Conservation (phyloP, 2,888 invertebrate species). For the Hyppa rectilinea region DNA sequence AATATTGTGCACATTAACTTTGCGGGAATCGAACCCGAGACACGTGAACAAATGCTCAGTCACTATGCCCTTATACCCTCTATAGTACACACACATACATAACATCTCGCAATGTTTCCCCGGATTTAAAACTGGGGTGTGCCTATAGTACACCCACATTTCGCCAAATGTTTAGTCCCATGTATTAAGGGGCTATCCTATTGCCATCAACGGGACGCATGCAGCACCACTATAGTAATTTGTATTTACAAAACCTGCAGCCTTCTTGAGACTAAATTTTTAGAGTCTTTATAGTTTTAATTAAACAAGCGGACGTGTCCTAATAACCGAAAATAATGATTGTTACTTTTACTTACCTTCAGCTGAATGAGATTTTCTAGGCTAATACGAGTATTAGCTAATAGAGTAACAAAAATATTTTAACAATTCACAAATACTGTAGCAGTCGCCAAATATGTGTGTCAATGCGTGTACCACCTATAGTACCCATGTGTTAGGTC, state of each 20-base stretch:
- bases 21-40: not conserved
- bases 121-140: too few species aligned
- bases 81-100: too few species aligned
- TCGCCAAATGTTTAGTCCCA: too few species aligned
- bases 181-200: too few species aligned
- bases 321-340: not conserved
- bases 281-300: not conserved
- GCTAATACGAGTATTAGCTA: not conserved
- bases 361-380: not conserved
- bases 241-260: not conserved
- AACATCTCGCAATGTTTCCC: too few species aligned
- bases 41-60: too few species aligned
- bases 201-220: too few species aligned
- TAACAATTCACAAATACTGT: not conserved
- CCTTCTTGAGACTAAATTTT: not conserved
- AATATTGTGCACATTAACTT: not conserved
- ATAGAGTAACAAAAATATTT: not conserved
- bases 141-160: too few species aligned
- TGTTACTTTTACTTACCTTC: not conserved
- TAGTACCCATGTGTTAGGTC: not conserved
- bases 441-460: constrained; percentile 6
- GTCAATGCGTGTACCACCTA: constrained; percentile 4
- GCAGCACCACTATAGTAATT: not conserved
- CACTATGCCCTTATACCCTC: too few species aligned
- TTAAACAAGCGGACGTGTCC: not conserved